Percentiles rank a stretch among this genome's conserved stretches.
Evolutionary conservation across 2,888 invertebrate species (phyloP).

Genomic region (Drosophila kokeensis): DNA sequence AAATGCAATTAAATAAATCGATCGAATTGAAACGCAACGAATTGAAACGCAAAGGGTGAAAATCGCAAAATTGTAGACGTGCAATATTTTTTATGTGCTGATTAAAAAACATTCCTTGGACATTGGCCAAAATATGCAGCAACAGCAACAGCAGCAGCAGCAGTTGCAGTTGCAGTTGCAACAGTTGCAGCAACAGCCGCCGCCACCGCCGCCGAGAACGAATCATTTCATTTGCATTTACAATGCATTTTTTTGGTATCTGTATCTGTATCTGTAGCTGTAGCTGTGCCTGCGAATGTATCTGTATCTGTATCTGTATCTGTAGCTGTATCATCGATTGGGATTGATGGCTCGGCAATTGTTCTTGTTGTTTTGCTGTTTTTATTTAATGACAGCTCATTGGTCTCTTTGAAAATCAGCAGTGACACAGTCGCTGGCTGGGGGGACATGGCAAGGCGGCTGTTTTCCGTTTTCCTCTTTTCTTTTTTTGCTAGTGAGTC

Average conservation of each 20-base stretch:
- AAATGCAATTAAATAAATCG: constrained; percentile 82
- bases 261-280: constrained; percentile 53
- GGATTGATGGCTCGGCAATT: constrained; percentile 80
- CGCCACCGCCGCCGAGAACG: constrained; percentile 17
- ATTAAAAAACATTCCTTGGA: constrained; percentile 84
- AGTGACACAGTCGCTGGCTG: constrained; percentile 16
- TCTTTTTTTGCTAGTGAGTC: constrained; percentile 61
- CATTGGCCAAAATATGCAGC: constrained; percentile 83
- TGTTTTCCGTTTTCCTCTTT: neutral
- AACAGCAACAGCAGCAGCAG: constrained; percentile 37
- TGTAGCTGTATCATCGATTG: constrained; percentile 72
- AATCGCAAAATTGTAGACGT: constrained; percentile 75
- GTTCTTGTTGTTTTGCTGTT: constrained; percentile 69
- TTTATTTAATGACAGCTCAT: constrained; percentile 83
- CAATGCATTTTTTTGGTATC: constrained; percentile 72
- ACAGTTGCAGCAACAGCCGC: constrained; percentile 27
- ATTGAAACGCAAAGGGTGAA: constrained; percentile 40
- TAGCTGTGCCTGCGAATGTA: constrained; percentile 29
- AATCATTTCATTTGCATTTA: constrained; percentile 76
- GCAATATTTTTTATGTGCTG: constrained; percentile 83
- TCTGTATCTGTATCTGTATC: constrained; percentile 23
- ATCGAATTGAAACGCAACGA: constrained; percentile 55
- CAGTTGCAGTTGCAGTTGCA: constrained; percentile 50
- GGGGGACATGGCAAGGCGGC: neutral
- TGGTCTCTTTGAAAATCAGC: constrained; percentile 76